Percentiles rank a stretch among this genome's conserved stretches.
These are phyloP conservation scores for Isoperla grammatica DNA, from an alignment of 2,888 invertebrate species.

Conservation along the genomic window DNA sequence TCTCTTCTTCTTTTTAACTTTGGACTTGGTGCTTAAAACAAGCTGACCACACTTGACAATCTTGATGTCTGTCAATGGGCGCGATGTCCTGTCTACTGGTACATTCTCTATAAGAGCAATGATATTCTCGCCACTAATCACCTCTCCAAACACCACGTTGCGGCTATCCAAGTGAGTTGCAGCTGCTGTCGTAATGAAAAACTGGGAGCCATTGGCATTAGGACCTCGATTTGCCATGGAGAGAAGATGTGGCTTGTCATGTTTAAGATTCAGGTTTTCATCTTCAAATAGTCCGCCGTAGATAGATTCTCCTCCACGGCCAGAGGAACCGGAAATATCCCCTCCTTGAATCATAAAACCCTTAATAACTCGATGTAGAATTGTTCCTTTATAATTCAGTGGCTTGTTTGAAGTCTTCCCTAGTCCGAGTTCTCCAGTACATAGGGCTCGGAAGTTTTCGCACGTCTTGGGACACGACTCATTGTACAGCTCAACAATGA, in stretches of 20 bases:
- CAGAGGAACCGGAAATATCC: constrained; percentile 88
- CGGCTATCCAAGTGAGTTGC: too few species aligned
- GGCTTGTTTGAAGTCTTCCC: constrained; percentile 78
- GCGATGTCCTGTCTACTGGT: constrained; percentile 83
- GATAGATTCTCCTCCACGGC: constrained; percentile 97
- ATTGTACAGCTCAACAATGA: constrained; percentile 85
- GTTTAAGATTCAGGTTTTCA: constrained; percentile 85
- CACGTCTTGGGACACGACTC: constrained; percentile 87
- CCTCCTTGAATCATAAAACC: constrained; percentile 96
- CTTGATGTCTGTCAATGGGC: constrained; percentile 84
- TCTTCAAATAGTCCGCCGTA: constrained; percentile 97
- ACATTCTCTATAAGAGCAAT: constrained; percentile 85
- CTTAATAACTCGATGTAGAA: constrained; percentile 93
- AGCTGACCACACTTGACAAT: constrained; percentile 92
- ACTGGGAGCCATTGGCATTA: constrained; percentile 97
- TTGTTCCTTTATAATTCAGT: constrained; percentile 78
- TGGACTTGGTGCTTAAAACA: constrained; percentile 50
- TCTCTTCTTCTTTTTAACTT: constrained; percentile 56
- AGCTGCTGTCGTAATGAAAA: constrained; percentile 98
- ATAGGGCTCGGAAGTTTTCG: constrained; percentile 89
- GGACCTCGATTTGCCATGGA: constrained; percentile 99
- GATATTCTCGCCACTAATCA: constrained; percentile 84
- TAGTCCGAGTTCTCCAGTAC: constrained; percentile 86
- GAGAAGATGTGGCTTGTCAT: constrained; percentile 83
- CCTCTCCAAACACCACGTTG: constrained; percentile 96